Conservation (phyloP, 1,140 invertebrate genomes). For the Drosophila jambulina region DNA sequence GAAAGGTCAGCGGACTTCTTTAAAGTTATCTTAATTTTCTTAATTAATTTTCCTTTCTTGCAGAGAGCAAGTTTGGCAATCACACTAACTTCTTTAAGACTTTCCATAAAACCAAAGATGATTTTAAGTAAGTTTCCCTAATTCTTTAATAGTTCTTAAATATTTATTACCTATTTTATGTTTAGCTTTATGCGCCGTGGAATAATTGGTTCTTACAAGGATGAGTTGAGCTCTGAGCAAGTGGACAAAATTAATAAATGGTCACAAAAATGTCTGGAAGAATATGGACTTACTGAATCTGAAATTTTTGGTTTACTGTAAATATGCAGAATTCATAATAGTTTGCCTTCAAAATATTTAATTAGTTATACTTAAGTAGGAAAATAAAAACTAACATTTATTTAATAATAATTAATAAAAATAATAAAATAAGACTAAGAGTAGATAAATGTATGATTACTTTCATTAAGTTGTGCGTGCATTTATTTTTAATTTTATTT, state of each 20-base stretch:
- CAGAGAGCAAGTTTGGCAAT: conserved; percentile 17
- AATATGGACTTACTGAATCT: conserved; percentile 27
- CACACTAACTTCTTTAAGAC: conserved; percentile 4
- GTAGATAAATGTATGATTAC: too few species aligned
- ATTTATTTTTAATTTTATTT: too few species aligned
- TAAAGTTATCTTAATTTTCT: too few species aligned
- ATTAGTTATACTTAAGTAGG: too few species aligned
- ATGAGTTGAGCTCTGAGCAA: conserved; percentile 23
- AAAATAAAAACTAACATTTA: too few species aligned
- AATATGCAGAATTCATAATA: neutral
- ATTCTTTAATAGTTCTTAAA: too few species aligned
- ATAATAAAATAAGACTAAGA: too few species aligned
- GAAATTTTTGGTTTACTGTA: conserved; percentile 28
- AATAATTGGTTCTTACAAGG: conserved; percentile 32
- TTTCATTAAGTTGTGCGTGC: too few species aligned
- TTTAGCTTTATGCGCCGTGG: conserved; percentile 41
- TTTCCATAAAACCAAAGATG: neutral
- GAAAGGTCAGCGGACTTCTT: conserved; percentile 11
- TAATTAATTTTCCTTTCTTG: neutral
- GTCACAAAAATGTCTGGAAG: neutral
- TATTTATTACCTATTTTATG: neutral
- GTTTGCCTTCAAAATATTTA: too few species aligned
- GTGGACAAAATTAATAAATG: conserved; percentile 24
- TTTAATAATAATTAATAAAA: too few species aligned
- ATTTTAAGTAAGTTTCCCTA: conserved; percentile 25